A percentile compares a stretch with the other conserved stretches of the same genome.
Conservation (phyloP, 2,888 invertebrate species). For the Orthonychiurus folsomi region DNA sequence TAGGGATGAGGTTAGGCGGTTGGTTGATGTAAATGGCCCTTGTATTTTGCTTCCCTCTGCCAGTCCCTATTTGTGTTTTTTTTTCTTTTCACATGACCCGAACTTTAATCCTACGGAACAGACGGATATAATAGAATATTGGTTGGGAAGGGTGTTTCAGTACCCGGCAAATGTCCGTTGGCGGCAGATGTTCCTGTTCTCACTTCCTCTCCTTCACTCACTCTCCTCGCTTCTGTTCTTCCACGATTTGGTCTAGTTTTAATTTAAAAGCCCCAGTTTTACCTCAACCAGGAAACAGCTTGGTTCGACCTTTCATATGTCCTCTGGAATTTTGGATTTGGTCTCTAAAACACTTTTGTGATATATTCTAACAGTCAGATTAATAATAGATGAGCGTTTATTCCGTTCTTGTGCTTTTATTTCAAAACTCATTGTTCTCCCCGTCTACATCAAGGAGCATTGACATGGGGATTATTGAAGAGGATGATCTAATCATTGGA, state of each 20-base stretch:
- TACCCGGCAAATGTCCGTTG: conserved; percentile 1
- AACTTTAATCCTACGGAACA: background rate
- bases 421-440: conserved; percentile 1
- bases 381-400: background rate
- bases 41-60: too few relatives aligned
- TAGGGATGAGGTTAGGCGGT: too few relatives aligned
- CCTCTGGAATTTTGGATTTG: background rate
- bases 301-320: too few relatives aligned
- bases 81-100: background rate
- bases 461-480: background rate
- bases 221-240: too few relatives aligned
- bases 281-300: background rate
- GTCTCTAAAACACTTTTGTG: too few relatives aligned
- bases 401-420: background rate
- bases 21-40: too few relatives aligned
- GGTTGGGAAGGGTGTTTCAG: background rate
- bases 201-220: background rate
- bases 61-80: background rate
- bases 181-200: background rate
- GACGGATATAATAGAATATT: background rate
- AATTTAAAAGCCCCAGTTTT: background rate
- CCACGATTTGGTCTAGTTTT: background rate
- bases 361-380: too few relatives aligned
- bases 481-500: background rate
- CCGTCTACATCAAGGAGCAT: background rate